Evolutionary conservation across 37 sponge, comb jelly and placozoan species (phyloP).

Genomic region (Cliona cf. orientalis): DNA sequence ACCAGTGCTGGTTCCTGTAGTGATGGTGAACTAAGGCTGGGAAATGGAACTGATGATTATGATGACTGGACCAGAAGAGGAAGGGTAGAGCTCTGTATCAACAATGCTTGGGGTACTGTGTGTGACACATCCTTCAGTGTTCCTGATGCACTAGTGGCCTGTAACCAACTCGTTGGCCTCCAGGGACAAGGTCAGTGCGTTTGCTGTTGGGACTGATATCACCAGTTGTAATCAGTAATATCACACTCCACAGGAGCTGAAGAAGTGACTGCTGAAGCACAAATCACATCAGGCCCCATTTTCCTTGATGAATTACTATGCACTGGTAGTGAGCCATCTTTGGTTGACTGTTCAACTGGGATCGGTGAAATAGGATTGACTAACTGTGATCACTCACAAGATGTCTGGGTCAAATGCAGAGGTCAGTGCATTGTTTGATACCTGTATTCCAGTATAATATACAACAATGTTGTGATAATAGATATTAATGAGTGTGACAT

Average conservation of each 20-base stretch:
- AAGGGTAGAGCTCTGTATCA: constrained; percentile 35
- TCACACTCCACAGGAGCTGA: no score
- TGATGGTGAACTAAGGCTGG: constrained; percentile 15
- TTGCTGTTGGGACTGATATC: no score
- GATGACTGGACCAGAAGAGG: neutral
- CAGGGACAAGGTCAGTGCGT: no score
- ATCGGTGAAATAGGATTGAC: neutral
- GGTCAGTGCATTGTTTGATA: no score
- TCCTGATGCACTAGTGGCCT: constrained; percentile 30
- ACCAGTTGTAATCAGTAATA: no score
- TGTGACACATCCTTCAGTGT: constrained; percentile 13
- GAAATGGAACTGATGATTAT: neutral
- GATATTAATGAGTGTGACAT: constrained; percentile 55
- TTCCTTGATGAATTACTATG: constrained; percentile 30
- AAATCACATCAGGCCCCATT: constrained; percentile 25
- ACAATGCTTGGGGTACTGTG: constrained; percentile 49
- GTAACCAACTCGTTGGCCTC: constrained; percentile 20
- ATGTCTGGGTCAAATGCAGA: constrained; percentile 24
- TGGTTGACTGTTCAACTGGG: constrained; percentile 18
- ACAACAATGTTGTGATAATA: no score
- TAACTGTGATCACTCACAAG: constrained; percentile 41
- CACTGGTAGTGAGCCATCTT: neutral
- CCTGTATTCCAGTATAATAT: no score
- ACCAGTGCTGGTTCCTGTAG: constrained; percentile 20
- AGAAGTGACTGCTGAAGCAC: neutral